A percentile compares a stretch with the other conserved stretches of the same genome.
Evolutionary conservation across 2,888 invertebrate species (phyloP).

Genomic region (Automeris io): DNA sequence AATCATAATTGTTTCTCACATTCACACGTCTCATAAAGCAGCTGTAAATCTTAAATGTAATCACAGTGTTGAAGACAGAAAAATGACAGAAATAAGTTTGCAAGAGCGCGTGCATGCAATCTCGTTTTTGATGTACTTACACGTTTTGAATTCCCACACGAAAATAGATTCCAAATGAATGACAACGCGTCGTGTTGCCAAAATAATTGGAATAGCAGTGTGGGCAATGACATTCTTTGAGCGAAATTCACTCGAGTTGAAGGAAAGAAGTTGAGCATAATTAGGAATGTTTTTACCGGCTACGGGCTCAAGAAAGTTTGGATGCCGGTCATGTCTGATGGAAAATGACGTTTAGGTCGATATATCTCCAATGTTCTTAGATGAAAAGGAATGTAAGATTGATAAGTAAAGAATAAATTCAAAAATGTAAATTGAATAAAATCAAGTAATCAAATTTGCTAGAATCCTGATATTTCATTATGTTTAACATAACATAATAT

Average conservation of each 20-base stretch:
- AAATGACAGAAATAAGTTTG: constrained; percentile 16
- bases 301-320: no score
- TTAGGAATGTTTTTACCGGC: neutral
- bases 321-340: no score
- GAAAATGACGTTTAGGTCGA: no score
- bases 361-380: no score
- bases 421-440: no score
- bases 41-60: constrained; percentile 9
- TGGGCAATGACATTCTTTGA: constrained; percentile 56
- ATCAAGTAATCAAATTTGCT: no score
- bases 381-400: no score
- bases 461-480: no score
- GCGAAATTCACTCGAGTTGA: constrained; percentile 1
- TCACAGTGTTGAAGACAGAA: constrained; percentile 12
- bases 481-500: no score
- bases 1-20: neutral
- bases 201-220: constrained; percentile 64
- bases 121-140: constrained; percentile 35
- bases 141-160: constrained; percentile 49
- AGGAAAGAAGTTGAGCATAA: neutral
- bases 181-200: constrained; percentile 62
- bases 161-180: constrained; percentile 69
- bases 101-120: constrained; percentile 29
- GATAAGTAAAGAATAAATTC: no score
- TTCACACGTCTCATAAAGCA: constrained; percentile 6